These are phyloP conservation scores for Dryocosmus kuriphilus DNA, from an alignment of 2,888 invertebrate genomes.

Conservation along the genomic window DNA sequence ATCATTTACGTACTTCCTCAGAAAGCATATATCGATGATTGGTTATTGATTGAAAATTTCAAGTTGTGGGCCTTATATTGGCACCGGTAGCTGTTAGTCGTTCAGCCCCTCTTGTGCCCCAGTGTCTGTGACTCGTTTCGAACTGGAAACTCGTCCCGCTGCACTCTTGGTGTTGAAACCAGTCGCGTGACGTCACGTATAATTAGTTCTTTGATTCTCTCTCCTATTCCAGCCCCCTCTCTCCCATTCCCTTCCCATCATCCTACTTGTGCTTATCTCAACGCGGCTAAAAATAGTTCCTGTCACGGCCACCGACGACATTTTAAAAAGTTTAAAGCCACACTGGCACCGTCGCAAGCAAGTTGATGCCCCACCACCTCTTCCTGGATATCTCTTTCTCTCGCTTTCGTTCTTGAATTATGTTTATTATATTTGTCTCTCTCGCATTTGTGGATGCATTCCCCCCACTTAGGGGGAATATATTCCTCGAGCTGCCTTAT, in stretches of 20 bases:
- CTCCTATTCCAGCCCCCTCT: constrained; percentile 49
- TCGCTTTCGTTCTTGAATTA: constrained; percentile 20
- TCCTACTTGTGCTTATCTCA: constrained; percentile 73
- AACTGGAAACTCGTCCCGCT: constrained; percentile 28
- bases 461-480: constrained; percentile 1
- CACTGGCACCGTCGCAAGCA: constrained; percentile 53
- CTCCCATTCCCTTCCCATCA: constrained; percentile 41
- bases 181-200: constrained; percentile 70
- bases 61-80: background rate
- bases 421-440: background rate
- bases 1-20: constrained; percentile 44
- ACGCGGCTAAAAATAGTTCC: constrained; percentile 75
- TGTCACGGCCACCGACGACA: constrained; percentile 77
- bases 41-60: constrained; percentile 19
- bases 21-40: constrained; percentile 16
- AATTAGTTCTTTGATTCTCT: constrained; percentile 57
- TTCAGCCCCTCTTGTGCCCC: background rate
- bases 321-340: constrained; percentile 74
- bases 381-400: too few species aligned
- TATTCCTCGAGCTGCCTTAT: constrained; percentile 23
- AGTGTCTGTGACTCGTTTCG: constrained; percentile 5
- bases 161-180: constrained; percentile 28
- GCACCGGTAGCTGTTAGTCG: background rate
- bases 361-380: constrained; percentile 5
- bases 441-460: background rate